Evolutionary conservation across 2,113 vertebrate genomes (phyloP), one percentile per base, ranked within the genome.

Genomic region (Coryphaenoides rupestris): DNA sequence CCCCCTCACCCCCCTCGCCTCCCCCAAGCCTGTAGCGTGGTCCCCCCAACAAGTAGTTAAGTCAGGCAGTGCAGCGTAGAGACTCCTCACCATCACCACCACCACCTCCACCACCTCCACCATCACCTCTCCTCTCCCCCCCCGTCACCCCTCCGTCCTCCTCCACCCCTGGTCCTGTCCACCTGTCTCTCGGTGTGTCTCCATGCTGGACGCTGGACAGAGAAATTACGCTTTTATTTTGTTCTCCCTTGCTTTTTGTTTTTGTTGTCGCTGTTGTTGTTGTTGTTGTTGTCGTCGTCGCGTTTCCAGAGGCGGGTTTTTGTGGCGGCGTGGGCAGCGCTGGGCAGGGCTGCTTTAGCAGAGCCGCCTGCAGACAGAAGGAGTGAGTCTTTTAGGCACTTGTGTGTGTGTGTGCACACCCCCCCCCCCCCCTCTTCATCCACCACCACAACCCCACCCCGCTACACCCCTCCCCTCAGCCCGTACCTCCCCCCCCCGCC

Each of bases 211-310:
- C n/a, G 76, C 81, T 78, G 72, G 79, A 85, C 79, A 76, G 70
- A 85, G 78, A 87, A n/a, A 86, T 80, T 80, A 77, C 80, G 80
- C 83, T 89, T 86, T 88, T 84, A 73, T 84, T 72, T 56, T 77
- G 74, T 81, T 85, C 82, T 81, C 76, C 15, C 40, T 52, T 13
- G 3, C 19, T 15, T 21, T 55, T 55, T 21, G 10, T 21, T 21
- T 13, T 19, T 6, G 3, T 28, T 28, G 3, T 28, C 26, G 3
- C 26, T 28, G 3, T 28, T 28, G 26, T 28, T 28, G 3, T 28
- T 28, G 3, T 28, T 28, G 3, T 3, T 28, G 5, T 33, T 33
- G 28, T 33, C 10, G 28, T 33, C 28, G 28, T 33, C 10, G 28
- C 28, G 28, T 83, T 82, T 77, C 73, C 72, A 66, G 71, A 79